Base-by-base conservation (phyloP, 2,797 vertebrate species). In the Prunella strophiata region DNA sequence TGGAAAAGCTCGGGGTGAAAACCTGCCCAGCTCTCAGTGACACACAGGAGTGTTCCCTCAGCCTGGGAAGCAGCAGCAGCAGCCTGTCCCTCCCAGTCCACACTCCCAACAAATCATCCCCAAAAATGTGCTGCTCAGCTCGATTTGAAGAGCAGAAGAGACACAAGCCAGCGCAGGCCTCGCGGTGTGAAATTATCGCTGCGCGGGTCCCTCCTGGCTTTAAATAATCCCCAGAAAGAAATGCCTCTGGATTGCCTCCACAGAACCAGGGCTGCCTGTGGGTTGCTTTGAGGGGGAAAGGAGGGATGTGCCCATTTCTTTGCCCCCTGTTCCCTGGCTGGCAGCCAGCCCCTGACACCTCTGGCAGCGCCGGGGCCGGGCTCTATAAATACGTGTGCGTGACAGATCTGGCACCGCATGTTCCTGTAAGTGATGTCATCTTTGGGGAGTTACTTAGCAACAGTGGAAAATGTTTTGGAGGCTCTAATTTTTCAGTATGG, bases 391-490 rank as follows among this genome's bases (percentile, higher is more conserved):
- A 95, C 79, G 95, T 27, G 95, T 78, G 70, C 77, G 78, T n/a
- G 97, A 94, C 96, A 90, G 66, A 50, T 85, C 55, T 40, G 92
- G 96, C 96, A 81, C 95, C 50, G 8, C 23, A 8, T n/a, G 91
- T 66, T 83, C 90, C 92, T 71, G 90, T 96, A 94, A 96, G 97
- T 97, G 97, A 98, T 97, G 97, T 97, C 89, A 98, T 96, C 96
- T 82, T 21, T 2, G 62, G 89, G 95, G 91, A 74, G 98, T 98
- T 97, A 96, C 98, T 97, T 98, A 96, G 98, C 98, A 98, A 98
- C 98, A 45, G 7, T 59, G 96, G 48, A 94, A 97, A 97, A 94
- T 97, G 94, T 97, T 96, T 93, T 94, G 97, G 96, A 97, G 97
- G 91, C 95, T 94, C 95, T 83, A 83, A 94, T 89, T 95, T 96